Evolutionary conservation across 2,888 invertebrate genomes (phyloP), one percentile per base, ranked within the genome.

Genomic region (Cheiracanthium punctorium): DNA sequence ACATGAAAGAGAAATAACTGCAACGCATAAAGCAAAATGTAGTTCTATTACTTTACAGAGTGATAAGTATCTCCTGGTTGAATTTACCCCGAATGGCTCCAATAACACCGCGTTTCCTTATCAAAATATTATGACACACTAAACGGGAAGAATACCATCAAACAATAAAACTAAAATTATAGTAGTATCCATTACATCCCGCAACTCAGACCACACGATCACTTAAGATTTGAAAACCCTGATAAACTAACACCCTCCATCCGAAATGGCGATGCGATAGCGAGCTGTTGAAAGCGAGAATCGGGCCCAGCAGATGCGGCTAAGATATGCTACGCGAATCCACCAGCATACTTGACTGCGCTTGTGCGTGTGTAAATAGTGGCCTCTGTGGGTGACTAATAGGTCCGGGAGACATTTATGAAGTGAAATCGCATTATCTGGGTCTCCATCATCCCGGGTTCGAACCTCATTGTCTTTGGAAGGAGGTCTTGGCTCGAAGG

Each of bases 341-440:
- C 48, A 29, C 69, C 37, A 75, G 67, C 24, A 20, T 71, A 86
- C 85, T 86, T 86, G 85, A 86, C 85, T 86, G 85, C 80, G 74
- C 58, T 58, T 75, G 80, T 70, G 79, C 74, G 24, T 64, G 41
- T 70, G 52, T 76, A 82, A 77, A 72, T 71, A 77, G 72, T 58
- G 71, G 72, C 77, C 37, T 65, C 72, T 82, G 82, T 30, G 74
- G 80, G 80, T 87, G 87, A 87, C 81, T 87, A 87, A 87, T 82
- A 76, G 80, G 70, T 52, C 30, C 33, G 69, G 81, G 77, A 80
- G 87, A 77, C 77, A 73, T 87, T 87, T 87, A 87, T 87, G 87
- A 82, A 87, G 87, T 87, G 69, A 81, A 87, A 87, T 87, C 81
- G 81, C 73, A 87, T 87, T 87, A 87, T 80, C 85, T 48, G 74